A percentile compares a stretch with the other conserved stretches of the same genome.
Conservation (phyloP, 2,888 invertebrate genomes). For the Omphaloscelis lunosa region DNA sequence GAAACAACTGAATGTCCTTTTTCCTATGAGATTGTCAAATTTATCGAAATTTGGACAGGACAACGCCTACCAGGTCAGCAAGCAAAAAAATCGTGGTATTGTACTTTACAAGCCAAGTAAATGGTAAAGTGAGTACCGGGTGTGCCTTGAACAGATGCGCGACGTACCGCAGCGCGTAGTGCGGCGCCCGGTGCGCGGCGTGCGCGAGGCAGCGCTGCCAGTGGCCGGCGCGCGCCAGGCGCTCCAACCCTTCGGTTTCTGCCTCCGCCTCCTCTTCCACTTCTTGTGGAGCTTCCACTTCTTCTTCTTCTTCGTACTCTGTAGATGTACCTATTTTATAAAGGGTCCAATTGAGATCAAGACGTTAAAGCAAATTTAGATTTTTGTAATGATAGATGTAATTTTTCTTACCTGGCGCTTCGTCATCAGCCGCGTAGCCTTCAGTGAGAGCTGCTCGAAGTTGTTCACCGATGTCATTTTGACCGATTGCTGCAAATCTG, state of each 20-base stretch:
- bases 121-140: conserved; percentile 70
- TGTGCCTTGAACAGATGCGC: conserved; percentile 84
- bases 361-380: neutral
- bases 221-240: conserved; percentile 84
- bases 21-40: too few species aligned
- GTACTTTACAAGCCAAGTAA: neutral
- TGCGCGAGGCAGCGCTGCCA: too few species aligned
- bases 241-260: conserved; percentile 80
- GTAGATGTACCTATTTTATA: conserved; percentile 66
- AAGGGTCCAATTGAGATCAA: neutral
- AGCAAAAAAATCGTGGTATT: neutral
- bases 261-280: conserved; percentile 66
- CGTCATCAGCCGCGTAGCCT: conserved; percentile 78
- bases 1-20: too few species aligned
- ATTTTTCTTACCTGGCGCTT: conserved; percentile 72
- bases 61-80: too few species aligned
- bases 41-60: too few species aligned
- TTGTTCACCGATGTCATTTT: conserved; percentile 87
- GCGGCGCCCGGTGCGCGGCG: too few species aligned
- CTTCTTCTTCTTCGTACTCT: conserved; percentile 77
- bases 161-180: conserved; percentile 85
- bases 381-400: too few species aligned
- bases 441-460: conserved; percentile 83
- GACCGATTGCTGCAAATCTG: conserved; percentile 87
- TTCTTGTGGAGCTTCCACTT: conserved; percentile 50